Base-by-base conservation (phyloP, 2,797 vertebrate species). In the Sebastes ruberrimus region DNA sequence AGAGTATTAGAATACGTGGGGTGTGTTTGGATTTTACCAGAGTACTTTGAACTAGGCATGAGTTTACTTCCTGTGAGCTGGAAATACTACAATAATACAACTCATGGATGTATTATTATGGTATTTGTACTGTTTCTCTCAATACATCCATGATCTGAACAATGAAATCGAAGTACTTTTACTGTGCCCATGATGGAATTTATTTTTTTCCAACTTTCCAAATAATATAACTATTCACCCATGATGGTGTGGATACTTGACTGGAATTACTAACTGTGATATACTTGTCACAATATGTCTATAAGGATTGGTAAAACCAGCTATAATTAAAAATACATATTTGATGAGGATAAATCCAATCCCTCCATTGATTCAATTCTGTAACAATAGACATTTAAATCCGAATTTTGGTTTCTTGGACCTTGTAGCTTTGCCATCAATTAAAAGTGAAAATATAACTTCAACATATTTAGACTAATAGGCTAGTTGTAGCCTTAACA, bases 51-150 rank as follows among this genome's bases (percentile, higher is more conserved):
- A 85, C 57, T 72, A 23, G 0, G 7, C 74, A 78, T 3, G 4
- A 5, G 4, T 60, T 56, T 42, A 81, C 71, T 85, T 85, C 83
- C 73, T 79, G 79, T 84, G 25, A 59, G 11, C 30, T 25, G 22
- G 8, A 69, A 33, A 46, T 52, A 20, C 10, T 46, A 18, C 38
- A 42, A 42, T 42, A 42, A 42, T 42, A 49, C 46, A 49, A 49
- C 46, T 49, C 16, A 20, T 49, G 46, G 46, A 49, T 49, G 46
- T 49, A 49, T 20, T 49, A 49, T 49, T 20, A 8, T 20, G 46
- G 18, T 20, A 20, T 49, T 18, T 49, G 3, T 49, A 49, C 18
- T 42, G 38, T 42, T 42, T 42, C 38, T 42, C 38, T 42, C 38
- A 42, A 42, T 42, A 42, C 38, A 42, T 42, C 38, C 14, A 42